phyloP scores from a whole-genome alignment of 1,140 invertebrate genomes.

The Steinernema khuongi region DNA sequence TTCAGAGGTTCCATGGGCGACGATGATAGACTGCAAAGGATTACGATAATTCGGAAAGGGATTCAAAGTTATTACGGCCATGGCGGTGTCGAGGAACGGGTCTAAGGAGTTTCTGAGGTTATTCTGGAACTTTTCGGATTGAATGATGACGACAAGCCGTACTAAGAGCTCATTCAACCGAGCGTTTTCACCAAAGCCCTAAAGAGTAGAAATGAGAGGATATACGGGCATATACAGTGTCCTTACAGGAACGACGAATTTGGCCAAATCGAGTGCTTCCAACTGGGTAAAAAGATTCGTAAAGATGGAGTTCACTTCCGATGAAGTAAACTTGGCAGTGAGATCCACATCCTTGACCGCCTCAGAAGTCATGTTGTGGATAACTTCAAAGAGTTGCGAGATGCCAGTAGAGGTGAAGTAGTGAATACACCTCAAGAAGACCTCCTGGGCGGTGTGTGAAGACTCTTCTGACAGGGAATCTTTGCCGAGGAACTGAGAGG shows the following conservation, averaged over 20 bases:
- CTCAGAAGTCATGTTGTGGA: background rate
- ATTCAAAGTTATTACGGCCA: background rate
- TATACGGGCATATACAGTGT: background rate
- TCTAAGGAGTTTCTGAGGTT: no score
- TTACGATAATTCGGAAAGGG: background rate
- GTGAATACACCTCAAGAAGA: background rate
- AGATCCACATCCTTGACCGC: background rate
- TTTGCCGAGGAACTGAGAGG: background rate
- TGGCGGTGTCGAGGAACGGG: no score
- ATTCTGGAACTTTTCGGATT: no score
- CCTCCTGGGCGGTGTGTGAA: background rate
- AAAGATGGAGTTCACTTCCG: background rate
- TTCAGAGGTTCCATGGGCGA: background rate
- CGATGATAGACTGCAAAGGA: background rate
- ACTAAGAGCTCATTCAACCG: background rate
- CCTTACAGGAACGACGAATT: background rate
- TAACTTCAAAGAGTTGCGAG: background rate
- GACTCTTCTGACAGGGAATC: background rate
- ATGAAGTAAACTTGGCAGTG: background rate
- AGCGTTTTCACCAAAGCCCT: background rate
- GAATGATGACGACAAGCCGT: no score
- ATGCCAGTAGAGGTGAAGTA: slow-evolving; percentile 1
- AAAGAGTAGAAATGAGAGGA: background rate
- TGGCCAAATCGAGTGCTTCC: background rate
- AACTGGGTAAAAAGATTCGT: background rate